Percentiles rank a stretch among this genome's conserved stretches.
These are phyloP conservation scores for Oryzias curvinotus DNA, from an alignment of 2,113 vertebrate genomes.

Conservation along the genomic window DNA sequence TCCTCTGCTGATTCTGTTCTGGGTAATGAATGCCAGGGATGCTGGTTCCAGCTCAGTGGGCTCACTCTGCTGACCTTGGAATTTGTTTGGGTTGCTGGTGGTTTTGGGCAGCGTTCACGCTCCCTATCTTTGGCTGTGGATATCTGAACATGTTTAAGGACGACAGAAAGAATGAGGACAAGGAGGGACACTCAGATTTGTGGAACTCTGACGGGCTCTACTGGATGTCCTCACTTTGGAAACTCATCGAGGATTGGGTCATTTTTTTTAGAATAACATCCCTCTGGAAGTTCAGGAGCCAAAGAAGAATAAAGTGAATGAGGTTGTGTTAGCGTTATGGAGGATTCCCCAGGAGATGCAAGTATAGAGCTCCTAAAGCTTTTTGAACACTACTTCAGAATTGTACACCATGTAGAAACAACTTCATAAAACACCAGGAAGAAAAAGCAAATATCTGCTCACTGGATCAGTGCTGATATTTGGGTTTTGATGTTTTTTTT, in stretches of 20 bases:
- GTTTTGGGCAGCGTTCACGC: constrained; percentile 39
- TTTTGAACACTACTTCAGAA: not conserved
- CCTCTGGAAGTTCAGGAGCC: constrained; percentile 16
- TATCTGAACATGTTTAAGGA: constrained; percentile 11
- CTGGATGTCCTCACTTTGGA: constrained; percentile 2
- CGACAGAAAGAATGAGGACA: not conserved
- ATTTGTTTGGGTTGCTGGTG: constrained; percentile 62
- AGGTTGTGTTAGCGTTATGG: not conserved
- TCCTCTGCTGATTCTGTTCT: constrained; percentile 42
- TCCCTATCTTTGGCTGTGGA: constrained; percentile 19
- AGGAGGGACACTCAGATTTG: constrained; percentile 2
- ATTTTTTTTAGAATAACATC: constrained; percentile 11
- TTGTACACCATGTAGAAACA: not conserved
- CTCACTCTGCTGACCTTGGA: constrained; percentile 60
- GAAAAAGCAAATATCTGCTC: too few relatives aligned
- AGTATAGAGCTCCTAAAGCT: not conserved
- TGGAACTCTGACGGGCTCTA: not conserved
- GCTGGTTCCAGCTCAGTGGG: constrained; percentile 54
- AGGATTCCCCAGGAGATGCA: not conserved
- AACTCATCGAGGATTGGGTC: constrained; percentile 11
- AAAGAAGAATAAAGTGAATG: constrained; percentile 1
- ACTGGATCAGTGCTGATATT: too few relatives aligned
- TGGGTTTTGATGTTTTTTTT: too few relatives aligned
- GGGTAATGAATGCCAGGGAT: constrained; percentile 54
- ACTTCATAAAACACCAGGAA: too few relatives aligned